These are phyloP conservation scores for Diaphora mendica DNA, from an alignment of 2,888 invertebrate genomes.

Conservation along the genomic window DNA sequence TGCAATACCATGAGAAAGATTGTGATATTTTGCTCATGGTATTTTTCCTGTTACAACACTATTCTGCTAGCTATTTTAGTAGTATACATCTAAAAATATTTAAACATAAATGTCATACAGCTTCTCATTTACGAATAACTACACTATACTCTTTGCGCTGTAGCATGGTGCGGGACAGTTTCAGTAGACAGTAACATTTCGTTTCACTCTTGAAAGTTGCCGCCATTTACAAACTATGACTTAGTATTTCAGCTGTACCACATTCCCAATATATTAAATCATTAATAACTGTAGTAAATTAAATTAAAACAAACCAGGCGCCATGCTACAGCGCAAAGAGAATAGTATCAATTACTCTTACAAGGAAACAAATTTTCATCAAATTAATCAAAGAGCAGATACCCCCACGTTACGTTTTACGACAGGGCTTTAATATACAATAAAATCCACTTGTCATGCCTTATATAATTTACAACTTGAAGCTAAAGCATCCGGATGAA, in stretches of 20 bases:
- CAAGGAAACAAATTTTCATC: neutral
- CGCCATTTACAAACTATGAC: no score
- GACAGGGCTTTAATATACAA: neutral
- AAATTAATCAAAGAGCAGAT: neutral
- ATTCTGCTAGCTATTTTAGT: neutral
- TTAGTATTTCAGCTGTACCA: no score
- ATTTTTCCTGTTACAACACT: neutral
- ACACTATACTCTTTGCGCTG: no score
- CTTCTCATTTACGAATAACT: neutral
- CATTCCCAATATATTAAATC: no score
- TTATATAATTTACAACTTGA: neutral
- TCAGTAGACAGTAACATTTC: no score
- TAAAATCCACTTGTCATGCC: neutral
- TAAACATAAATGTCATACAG: neutral
- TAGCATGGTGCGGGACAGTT: no score
- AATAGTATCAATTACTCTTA: no score
- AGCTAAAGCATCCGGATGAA: neutral
- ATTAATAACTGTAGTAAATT: no score
- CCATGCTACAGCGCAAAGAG: no score
- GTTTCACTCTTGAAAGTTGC: no score
- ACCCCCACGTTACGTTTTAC: neutral
- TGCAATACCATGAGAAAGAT: neutral
- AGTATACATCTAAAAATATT: no score
- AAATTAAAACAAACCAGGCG: no score
- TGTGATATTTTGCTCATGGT: neutral